A percentile compares a stretch with the other conserved stretches of the same genome.
Evolutionary conservation across 2,888 invertebrate species (phyloP).

Genomic region (Dichetophora obliterata): DNA sequence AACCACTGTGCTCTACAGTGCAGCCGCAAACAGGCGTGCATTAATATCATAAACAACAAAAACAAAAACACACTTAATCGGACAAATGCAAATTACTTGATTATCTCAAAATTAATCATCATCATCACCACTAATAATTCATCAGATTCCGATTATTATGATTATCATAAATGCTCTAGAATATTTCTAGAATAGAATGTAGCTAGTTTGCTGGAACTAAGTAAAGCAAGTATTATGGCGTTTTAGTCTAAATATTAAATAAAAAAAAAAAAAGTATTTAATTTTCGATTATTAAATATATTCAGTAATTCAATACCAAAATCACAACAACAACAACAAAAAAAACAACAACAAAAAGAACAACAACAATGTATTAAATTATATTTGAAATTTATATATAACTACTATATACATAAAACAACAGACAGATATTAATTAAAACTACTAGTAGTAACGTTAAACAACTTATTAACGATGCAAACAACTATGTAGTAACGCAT

Average conservation of each 20-base stretch:
- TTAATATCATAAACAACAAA: neutral
- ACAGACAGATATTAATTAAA: neutral
- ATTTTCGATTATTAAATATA: slow-evolving; percentile 1
- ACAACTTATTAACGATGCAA: slow-evolving; percentile 12
- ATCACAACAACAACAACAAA: slow-evolving; percentile 13
- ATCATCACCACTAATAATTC: slow-evolving; percentile 39
- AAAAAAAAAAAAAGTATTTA: slow-evolving; percentile 1
- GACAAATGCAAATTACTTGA: neutral
- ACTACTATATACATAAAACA: neutral
- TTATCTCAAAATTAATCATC: slow-evolving; percentile 39
- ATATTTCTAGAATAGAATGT: slow-evolving; percentile 71
- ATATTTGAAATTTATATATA: slow-evolving; percentile 28
- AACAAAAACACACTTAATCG: too few relatives aligned
- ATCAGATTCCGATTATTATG: slow-evolving; percentile 20
- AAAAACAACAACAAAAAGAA: slow-evolving; percentile 24
- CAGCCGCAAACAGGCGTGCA: neutral
- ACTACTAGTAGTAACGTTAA: slow-evolving; percentile 41
- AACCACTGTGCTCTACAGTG: too few relatives aligned
- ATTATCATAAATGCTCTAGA: slow-evolving; percentile 63
- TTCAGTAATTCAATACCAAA: slow-evolving; percentile 10
- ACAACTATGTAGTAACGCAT: neutral
- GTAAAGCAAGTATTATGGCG: slow-evolving; percentile 71
- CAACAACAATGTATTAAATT: slow-evolving; percentile 31
- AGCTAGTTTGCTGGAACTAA: slow-evolving; percentile 70
- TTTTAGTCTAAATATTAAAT: slow-evolving; percentile 59